Evolutionary conservation across 1,140 invertebrate species (phyloP), one percentile per base, ranked within the genome.

Genomic region (Drosophila orena): DNA sequence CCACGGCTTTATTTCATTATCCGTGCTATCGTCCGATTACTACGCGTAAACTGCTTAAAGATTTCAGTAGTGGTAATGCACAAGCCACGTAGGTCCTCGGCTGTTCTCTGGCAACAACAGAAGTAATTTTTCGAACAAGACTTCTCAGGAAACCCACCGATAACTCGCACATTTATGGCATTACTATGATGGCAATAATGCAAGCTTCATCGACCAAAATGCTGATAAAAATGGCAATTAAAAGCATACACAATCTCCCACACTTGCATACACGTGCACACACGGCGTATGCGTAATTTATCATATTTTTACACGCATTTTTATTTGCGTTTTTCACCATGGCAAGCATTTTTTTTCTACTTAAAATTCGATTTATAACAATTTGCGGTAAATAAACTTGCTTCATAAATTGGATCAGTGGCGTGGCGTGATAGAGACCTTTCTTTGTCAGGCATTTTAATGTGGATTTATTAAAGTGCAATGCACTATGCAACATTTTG

Each of bases 291-390:
- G 61, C 71, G 79, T 76, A 84, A 85, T 85, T 85, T 85, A 79
- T 85, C 72, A 85, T 79, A 85, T 85, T 85, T 69, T 79, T 69
- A 79, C 76, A 68, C 55, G 40, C 49, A 62, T 65, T 68, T 73
- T 79, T 84, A 79, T 83, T 79, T 77, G 42, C 60, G 75, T 81
- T 73, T 84, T 71, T 44, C 43, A 60, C 58, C 37, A 50, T 59
- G 24, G 40, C 49, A 17, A 55, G 12, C 11, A 11, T 40, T 69
- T 73, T 62, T 61, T 52, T 60, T 43, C 10, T 81, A 77, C 77
- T 84, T 84, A 73, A 85, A 85, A 79, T 84, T 85, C 80, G 80
- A 84, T 84, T 84, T 83, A 84, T 84, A 84, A 84, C 66, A 84
- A 84, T 83, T 83, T 83, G 80, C 71, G 80, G 79, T 69, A 84